These are phyloP conservation scores for Manis pentadactyla DNA, from an alignment of 2,797 vertebrate species.

Conservation along the genomic window DNA sequence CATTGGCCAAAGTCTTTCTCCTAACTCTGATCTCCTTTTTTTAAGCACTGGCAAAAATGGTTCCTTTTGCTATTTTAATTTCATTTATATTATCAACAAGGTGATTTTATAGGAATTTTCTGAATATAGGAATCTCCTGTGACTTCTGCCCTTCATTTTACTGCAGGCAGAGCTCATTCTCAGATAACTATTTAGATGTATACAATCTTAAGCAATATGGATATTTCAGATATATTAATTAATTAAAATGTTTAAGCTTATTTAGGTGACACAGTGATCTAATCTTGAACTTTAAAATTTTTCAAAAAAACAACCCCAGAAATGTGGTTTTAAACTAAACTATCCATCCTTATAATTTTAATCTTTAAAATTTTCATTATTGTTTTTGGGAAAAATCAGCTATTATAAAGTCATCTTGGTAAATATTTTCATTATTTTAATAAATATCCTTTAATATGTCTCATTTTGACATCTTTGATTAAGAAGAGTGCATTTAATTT, in stretches of 20 bases:
- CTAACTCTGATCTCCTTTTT: neutral
- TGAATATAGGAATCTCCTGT: neutral
- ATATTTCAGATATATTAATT: neutral
- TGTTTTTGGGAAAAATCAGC: conserved; percentile 35
- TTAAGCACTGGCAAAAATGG: neutral
- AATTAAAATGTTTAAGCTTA: neutral
- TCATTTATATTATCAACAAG: neutral
- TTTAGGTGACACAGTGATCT: neutral
- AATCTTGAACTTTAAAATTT: neutral
- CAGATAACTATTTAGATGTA: neutral
- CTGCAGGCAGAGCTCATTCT: neutral
- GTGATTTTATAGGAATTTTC: neutral
- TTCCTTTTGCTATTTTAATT: neutral
- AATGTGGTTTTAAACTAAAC: neutral
- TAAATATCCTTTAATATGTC: conserved; percentile 6
- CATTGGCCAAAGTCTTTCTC: neutral
- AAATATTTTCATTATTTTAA: conserved; percentile 46
- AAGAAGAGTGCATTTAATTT: conserved; percentile 57
- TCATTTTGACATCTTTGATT: conserved; percentile 55
- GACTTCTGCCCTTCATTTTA: neutral
- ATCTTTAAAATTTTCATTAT: conserved; percentile 39
- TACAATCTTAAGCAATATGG: neutral
- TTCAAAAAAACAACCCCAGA: conserved; percentile 36
- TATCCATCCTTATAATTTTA: neutral
- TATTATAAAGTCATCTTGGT: conserved; percentile 22